These are phyloP conservation scores for Pemphredon lugubris DNA, from an alignment of 2,888 invertebrate genomes.

Conservation along the genomic window DNA sequence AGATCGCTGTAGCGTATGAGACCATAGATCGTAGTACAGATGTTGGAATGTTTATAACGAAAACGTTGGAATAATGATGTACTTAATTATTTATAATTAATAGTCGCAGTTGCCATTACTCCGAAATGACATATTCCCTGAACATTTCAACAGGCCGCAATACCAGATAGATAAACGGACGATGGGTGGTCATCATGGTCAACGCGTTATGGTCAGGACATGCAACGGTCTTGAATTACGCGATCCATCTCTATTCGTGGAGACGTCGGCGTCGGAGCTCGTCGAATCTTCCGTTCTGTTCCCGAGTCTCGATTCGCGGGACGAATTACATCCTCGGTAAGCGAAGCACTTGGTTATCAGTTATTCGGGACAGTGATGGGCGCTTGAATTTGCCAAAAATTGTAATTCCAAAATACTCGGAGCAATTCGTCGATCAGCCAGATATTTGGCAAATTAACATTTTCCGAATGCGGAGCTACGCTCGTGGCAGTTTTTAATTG, in stretches of 20 bases:
- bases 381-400: too few relatives aligned
- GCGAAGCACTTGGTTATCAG: background rate
- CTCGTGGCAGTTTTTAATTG: too few relatives aligned
- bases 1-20: too few relatives aligned
- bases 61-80: too few relatives aligned
- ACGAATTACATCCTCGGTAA: slow-evolving; percentile 83
- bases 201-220: slow-evolving; percentile 88
- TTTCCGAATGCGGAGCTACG: too few relatives aligned
- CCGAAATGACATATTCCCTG: too few relatives aligned
- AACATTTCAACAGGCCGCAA: slow-evolving; percentile 82
- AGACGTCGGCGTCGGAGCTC: slow-evolving; percentile 80
- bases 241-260: slow-evolving; percentile 82
- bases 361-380: too few relatives aligned
- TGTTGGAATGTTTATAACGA: too few relatives aligned
- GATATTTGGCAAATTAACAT: too few relatives aligned
- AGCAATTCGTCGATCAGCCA: too few relatives aligned
- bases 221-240: slow-evolving; percentile 90
- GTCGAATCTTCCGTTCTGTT: slow-evolving; percentile 82
- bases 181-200: slow-evolving; percentile 75
- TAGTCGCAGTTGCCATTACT: background rate
- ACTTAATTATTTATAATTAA: background rate
- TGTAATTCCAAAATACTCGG: too few relatives aligned
- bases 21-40: too few relatives aligned
- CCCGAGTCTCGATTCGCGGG: slow-evolving; percentile 83
- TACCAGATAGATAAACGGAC: slow-evolving; percentile 82